Percentiles rank a stretch among this genome's conserved stretches.
phyloP scores from a whole-genome alignment of 37 sponge, comb jelly and placozoan genomes.

The Diacarnus erythraeanus region DNA sequence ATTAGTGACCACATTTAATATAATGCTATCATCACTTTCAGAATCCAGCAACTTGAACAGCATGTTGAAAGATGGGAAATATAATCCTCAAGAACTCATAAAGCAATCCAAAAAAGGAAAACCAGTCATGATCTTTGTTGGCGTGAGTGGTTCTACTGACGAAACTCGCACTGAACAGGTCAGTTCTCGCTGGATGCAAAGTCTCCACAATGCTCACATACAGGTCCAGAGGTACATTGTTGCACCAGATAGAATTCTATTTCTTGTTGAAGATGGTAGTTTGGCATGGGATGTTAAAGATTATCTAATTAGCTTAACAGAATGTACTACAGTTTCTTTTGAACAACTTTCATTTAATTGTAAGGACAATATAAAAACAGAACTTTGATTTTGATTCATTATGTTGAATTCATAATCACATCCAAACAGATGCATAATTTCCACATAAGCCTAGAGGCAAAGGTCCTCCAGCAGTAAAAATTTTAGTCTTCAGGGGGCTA shows the following conservation, averaged over 20 bases:
- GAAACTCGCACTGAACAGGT: slow-evolving; percentile 16
- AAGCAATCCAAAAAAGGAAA: slow-evolving; percentile 49
- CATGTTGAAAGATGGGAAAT: slow-evolving; percentile 11
- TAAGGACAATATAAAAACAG: slow-evolving; percentile 11
- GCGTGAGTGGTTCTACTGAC: slow-evolving; percentile 7
- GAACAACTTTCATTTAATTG: slow-evolving; percentile 49
- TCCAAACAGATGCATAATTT: slow-evolving; percentile 93
- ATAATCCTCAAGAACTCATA: slow-evolving; percentile 33
- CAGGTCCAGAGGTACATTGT: slow-evolving; percentile 46
- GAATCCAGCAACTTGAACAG: slow-evolving; percentile 9
- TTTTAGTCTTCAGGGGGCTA: slow-evolving; percentile 74
- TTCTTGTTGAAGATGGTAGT: slow-evolving; percentile 45
- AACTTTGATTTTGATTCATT: slow-evolving; percentile 4
- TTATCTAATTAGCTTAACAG: slow-evolving; percentile 52
- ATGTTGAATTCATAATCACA: slow-evolving; percentile 26
- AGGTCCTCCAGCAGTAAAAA: slow-evolving; percentile 93
- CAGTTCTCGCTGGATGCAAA: slow-evolving; percentile 51
- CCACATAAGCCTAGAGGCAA: slow-evolving; percentile 87
- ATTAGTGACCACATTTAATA: neutral
- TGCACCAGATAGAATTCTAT: slow-evolving; percentile 29
- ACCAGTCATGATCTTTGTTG: slow-evolving; percentile 60
- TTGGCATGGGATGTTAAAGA: slow-evolving; percentile 65
- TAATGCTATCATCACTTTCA: slow-evolving; percentile 3
- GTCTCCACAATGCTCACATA: slow-evolving; percentile 56
- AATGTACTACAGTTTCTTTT: slow-evolving; percentile 52